These are phyloP conservation scores for Gari tellinella DNA, from an alignment of 2,888 invertebrate genomes.

Conservation along the genomic window DNA sequence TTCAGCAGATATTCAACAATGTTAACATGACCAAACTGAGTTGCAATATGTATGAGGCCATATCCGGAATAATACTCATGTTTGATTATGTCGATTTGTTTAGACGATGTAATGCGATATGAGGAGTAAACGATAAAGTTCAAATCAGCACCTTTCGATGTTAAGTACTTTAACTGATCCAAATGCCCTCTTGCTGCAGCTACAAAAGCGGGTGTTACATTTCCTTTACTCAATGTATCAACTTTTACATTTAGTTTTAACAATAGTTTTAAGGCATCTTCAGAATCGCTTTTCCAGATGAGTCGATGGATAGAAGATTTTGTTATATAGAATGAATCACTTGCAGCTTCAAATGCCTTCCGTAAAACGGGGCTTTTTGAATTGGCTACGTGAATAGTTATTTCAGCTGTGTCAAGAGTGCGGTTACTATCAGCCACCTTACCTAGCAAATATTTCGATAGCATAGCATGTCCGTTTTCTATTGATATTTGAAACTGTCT, in stretches of 20 bases:
- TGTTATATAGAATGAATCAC: not conserved
- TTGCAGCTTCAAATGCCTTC: slow-evolving; percentile 3
- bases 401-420: slow-evolving; percentile 7
- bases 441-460: slow-evolving; percentile 9
- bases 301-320: slow-evolving; percentile 17
- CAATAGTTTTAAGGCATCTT: slow-evolving; percentile 10
- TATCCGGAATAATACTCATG: slow-evolving; percentile 22
- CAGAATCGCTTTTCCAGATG: slow-evolving; percentile 16
- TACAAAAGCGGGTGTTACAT: slow-evolving; percentile 29
- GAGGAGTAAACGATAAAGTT: slow-evolving; percentile 10
- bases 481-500: not conserved
- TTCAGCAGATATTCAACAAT: slow-evolving; percentile 15
- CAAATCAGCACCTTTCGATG: slow-evolving; percentile 19
- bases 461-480: slow-evolving; percentile 7
- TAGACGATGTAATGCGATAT: not conserved
- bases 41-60: slow-evolving; percentile 31
- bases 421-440: not conserved
- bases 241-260: slow-evolving; percentile 4
- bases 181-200: slow-evolving; percentile 29
- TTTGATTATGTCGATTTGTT: slow-evolving; percentile 9
- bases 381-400: slow-evolving; percentile 8
- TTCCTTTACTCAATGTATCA: slow-evolving; percentile 19
- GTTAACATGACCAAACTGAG: slow-evolving; percentile 22
- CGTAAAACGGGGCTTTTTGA: not conserved
- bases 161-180: slow-evolving; percentile 13